These are phyloP conservation scores for Megalops cyprinoides DNA, from an alignment of 2,797 vertebrate species.

Conservation along the genomic window DNA sequence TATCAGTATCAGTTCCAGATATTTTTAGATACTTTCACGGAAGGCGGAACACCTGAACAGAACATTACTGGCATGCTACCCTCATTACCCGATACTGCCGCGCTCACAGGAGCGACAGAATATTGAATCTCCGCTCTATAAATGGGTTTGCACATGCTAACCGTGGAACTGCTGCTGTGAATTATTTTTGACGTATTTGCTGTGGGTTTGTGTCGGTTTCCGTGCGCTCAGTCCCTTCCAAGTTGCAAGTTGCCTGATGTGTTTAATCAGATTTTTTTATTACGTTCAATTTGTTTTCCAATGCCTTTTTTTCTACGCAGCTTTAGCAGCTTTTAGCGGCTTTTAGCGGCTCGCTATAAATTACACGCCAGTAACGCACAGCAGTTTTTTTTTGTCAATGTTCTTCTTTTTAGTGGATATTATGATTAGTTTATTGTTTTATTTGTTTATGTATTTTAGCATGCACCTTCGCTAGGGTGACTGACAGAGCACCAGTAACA, in stretches of 20 bases:
- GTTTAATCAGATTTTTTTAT: background rate
- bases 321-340: too few relatives aligned
- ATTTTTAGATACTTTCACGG: too few relatives aligned
- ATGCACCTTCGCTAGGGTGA: background rate
- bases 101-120: too few relatives aligned
- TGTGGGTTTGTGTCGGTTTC: background rate
- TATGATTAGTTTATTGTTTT: too few relatives aligned
- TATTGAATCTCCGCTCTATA: background rate
- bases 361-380: too few relatives aligned
- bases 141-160: background rate
- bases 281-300: background rate
- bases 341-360: background rate
- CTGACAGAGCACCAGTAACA: background rate
- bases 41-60: too few relatives aligned
- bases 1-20: too few relatives aligned
- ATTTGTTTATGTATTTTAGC: background rate
- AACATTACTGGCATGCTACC: too few relatives aligned
- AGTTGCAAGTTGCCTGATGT: background rate
- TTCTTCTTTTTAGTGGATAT: too few relatives aligned
- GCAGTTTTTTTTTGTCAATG: too few relatives aligned
- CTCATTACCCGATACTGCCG: too few relatives aligned
- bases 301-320: background rate
- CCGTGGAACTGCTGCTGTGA: background rate
- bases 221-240: background rate
- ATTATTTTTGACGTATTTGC: background rate